Base-by-base conservation (phyloP, 2,113 vertebrate genomes). In the Aptenodytes forsteri region DNA sequence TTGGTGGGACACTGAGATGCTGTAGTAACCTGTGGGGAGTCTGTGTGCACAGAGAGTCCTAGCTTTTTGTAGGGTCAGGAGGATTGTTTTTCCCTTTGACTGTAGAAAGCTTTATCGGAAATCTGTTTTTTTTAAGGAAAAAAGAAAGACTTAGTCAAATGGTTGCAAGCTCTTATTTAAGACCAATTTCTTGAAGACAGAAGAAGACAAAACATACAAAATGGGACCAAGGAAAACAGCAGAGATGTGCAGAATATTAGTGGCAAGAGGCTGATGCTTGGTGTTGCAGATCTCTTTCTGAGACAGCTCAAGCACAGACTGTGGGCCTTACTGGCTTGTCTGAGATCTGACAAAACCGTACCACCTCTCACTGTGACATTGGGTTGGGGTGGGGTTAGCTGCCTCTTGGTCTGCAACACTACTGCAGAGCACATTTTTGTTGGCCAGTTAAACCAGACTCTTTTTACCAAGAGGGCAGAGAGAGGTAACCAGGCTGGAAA, bases 361-460 rank as follows among this genome's bases (percentile, higher is more conserved):
- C 12, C 19, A 46, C 10, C 32, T 58, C 47, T 62, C 18, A 6
- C 47, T 20, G 6, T 25, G 78, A 13, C 46, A 3, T 0, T 34
- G 30, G 13, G 4, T 7, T 29, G 32, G 3, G 0, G 7, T 26
- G 12, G 27, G 26, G 1, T 69, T 38, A 30, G 18, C 34, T 26
- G 11, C 21, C 46, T 36, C 42, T 52, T 83, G 36, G 14, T 58
- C 17, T 72, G 61, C 26, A 25, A 3, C 25, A 55, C 13, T 32
- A 3, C 6, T 8, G 34, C 27, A 78, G 59, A 66, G 18, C 32
- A 38, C 0, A 0, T 4, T 40, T 76, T 16, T 62, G 12, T 47
- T 62, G n/a, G 29, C 26, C 19, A 27, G 7, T 44, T 54, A 67
- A 84, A 18, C 30, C 58, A 55, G 36, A 16, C 11, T 22, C 19